These are phyloP conservation scores for Pristionchus maxplancki DNA, from an alignment of 2,888 invertebrate species.

Conservation along the genomic window DNA sequence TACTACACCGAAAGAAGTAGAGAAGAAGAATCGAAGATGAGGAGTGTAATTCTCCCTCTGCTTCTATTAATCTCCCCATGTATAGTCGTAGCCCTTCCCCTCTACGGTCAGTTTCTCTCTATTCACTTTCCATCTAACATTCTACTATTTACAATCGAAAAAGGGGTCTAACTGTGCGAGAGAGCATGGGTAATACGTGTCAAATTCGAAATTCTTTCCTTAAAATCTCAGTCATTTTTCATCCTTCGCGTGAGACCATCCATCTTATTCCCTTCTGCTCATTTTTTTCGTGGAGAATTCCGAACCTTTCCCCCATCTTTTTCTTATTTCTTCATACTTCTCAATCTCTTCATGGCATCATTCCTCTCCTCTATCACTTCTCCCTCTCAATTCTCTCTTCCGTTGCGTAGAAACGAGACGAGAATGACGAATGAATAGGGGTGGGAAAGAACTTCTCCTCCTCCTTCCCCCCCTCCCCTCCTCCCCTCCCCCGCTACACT, in stretches of 20 bases:
- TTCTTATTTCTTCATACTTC: not conserved
- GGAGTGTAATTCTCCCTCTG: not conserved
- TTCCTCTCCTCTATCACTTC: slow-evolving; percentile 48
- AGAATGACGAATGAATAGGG: not conserved
- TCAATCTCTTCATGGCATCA: not conserved
- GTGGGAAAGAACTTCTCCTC: not conserved
- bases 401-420: slow-evolving; percentile 53
- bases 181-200: not conserved
- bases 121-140: not conserved
- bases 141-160: not conserved
- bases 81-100: slow-evolving; percentile 22
- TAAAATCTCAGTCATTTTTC: not conserved
- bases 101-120: not conserved
- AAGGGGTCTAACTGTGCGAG: not conserved
- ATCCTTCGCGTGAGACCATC: not conserved
- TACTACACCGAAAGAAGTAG: not conserved
- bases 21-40: not conserved
- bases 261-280: not conserved
- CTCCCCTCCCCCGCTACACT: not conserved
- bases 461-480: not conserved
- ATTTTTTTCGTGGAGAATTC: not conserved
- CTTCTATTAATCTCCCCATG: slow-evolving; percentile 1
- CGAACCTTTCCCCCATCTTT: not conserved
- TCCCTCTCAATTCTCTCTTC: not conserved
- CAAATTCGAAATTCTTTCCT: not conserved